Evolutionary conservation across 2,113 vertebrate species (phyloP), one percentile per base, ranked within the genome.

Genomic region (Misgurnus mizolepis): DNA sequence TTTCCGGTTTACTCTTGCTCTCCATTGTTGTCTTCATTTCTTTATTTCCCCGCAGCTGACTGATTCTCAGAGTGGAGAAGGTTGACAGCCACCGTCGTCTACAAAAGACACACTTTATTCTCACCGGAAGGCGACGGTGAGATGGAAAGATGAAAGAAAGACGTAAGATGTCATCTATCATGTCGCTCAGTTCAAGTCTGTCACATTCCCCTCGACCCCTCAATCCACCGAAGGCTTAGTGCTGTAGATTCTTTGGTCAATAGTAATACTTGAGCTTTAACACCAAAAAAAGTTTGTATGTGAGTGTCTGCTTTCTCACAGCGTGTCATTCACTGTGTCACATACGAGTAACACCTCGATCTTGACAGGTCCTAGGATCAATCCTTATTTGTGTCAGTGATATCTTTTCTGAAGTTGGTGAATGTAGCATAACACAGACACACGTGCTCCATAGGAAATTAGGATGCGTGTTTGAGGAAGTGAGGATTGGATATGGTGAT

Each of bases 111-210:
- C 69, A 66, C 65, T 83, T 85, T 75, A 81, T 80, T 69, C 80
- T 82, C 74, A 71, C 76, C 65, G 56, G 83, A 82, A 69, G 60
- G 47, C 61, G 6, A 56, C 22, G 4, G 70, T 1, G 80, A 78
- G 84, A 87, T 80, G 74, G 84, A 86, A 78, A 82, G 68, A 79
- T 41, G 77, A 70, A 76, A 73, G 76, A 55, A 70, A 69, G 70
- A 84, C 70, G 76, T 56, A 56, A 81, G 27, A 65, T 87, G 87
- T 86, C 85, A 85, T 88, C 89, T 84, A 81, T 89, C 86, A 85
- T 62, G 18, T 82, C 70, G 82, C 72, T 81, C 84, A 71, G 22
- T 86, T 79, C 67, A 76, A 81, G 79, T 83, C 82, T 81, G 82
- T 83, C 80, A 85, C 47, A n/a, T 50, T 86, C 74, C 77, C 78